A percentile compares a stretch with the other conserved stretches of the same genome.
Evolutionary conservation across 35 echinoderm and acorn worm genomes (phyloP).

Genomic region (Chiridota heheva): DNA sequence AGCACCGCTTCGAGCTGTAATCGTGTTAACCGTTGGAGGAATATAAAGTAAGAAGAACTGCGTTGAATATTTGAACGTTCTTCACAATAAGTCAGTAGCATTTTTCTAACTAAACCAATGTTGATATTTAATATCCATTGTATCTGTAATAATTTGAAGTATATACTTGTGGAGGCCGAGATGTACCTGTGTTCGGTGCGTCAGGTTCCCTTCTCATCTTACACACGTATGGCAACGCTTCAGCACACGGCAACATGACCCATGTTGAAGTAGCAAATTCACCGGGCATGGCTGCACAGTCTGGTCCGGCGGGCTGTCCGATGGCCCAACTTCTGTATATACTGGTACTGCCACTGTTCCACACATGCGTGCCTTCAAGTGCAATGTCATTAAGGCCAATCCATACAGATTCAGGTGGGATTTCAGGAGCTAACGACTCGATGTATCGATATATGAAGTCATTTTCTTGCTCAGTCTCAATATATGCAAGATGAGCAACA

Average conservation of each 20-base stretch:
- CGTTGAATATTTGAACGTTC: too few relatives aligned
- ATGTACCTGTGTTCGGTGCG: too few relatives aligned
- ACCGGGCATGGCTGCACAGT: conserved; percentile 31
- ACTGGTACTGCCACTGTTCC: conserved; percentile 5
- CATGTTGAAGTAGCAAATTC: conserved; percentile 19
- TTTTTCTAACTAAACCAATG: too few relatives aligned
- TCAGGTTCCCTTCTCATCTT: conserved; percentile 31
- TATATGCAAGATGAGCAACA: conserved; percentile 14
- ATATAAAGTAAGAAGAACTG: too few relatives aligned
- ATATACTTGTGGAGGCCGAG: too few relatives aligned
- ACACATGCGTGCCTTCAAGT: conserved; percentile 10
- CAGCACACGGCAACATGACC: conserved; percentile 22
- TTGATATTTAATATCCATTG: too few relatives aligned
- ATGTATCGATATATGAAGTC: conserved; percentile 26
- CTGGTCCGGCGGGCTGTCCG: not conserved
- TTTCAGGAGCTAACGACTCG: conserved; percentile 3
- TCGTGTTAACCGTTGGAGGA: too few relatives aligned
- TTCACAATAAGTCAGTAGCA: too few relatives aligned
- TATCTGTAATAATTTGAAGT: too few relatives aligned
- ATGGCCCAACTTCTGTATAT: conserved; percentile 16
- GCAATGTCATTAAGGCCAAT: conserved; percentile 19
- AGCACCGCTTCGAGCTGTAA: too few relatives aligned
- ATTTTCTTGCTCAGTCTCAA: conserved; percentile 13
- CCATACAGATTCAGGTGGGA: not conserved
- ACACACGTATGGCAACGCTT: conserved; percentile 28